phyloP scores from a whole-genome alignment of 2,888 invertebrate species.

The Drosophila acutilabella region DNA sequence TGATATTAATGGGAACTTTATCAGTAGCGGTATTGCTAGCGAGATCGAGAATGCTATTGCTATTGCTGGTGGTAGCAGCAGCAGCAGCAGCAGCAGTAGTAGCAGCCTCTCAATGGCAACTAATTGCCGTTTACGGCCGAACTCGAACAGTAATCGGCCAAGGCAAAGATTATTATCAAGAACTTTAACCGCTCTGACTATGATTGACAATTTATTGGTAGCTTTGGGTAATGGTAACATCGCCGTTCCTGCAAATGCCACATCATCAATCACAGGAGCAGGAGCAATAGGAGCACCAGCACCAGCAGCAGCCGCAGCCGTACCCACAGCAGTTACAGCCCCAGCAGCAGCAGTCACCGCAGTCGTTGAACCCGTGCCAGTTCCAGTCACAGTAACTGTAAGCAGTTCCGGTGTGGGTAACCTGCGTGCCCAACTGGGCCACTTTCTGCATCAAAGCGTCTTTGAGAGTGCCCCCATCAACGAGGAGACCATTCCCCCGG shows the following conservation, averaged over 20 bases:
- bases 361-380: not conserved
- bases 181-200: constrained; percentile 42
- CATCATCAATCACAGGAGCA: constrained; percentile 1
- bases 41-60: constrained; percentile 27
- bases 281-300: not conserved
- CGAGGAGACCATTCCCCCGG: constrained; percentile 75
- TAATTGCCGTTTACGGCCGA: constrained; percentile 26
- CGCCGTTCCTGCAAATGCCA: constrained; percentile 11
- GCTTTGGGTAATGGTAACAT: constrained; percentile 35
- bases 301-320: constrained; percentile 5
- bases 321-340: not conserved
- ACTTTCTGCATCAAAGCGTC: constrained; percentile 75
- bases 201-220: constrained; percentile 55
- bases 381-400: not conserved
- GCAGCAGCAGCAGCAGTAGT: constrained; percentile 33
- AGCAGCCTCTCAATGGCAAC: constrained; percentile 4
- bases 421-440: constrained; percentile 76
- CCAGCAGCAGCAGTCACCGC: constrained; percentile 4
- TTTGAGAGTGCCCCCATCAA: constrained; percentile 81
- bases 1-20: constrained; percentile 23
- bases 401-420: constrained; percentile 32
- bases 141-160: constrained; percentile 21
- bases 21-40: not conserved
- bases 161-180: constrained; percentile 43
- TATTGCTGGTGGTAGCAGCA: constrained; percentile 36